Base-by-base conservation (phyloP, 2,113 vertebrate genomes). In the Eptatretus burgeri region DNA sequence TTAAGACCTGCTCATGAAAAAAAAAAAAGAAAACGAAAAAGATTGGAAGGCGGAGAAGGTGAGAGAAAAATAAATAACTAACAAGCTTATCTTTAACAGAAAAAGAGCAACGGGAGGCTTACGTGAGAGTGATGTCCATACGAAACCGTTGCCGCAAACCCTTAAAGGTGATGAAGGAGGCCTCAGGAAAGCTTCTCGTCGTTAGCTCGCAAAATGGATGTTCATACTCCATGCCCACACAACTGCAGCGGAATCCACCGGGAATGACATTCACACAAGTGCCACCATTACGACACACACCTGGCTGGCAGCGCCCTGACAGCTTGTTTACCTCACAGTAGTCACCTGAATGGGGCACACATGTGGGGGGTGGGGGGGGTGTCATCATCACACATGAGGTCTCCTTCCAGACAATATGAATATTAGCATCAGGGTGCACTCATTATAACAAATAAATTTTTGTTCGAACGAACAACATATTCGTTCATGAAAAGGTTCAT, bases 121-220 rank as follows among this genome's bases (percentile, higher is more conserved):
- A 95, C 88, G 79, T 80, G 69, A 95, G 85, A 13, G 81, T 74
- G 13, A 93, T 73, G 51, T 83, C 84, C 76, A 95, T 93, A 76
- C 91, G 88, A 72, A 95, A 93, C 62, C 88, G 82, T 73, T 91
- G 88, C 19, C 81, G 81, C 49, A 93, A 81, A 17, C 88, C 88
- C 10, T 76, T 83, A 72, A 93, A 91, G 69, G 88, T 93, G 74
- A 95, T 64, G 73, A 95, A 93, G 71, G 85, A 83, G 51, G 69
- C 75, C 0, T 79, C 77, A 0, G 85, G 82, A 70, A 95, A 95
- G 75, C 83, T 84, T 63, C 87, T 80, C 0, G 83, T 84, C 72
- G 78, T 86, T 80, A 89, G 82, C 73, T 79, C 73, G 56, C 88
- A 93, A 76, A 78, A 89, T 1, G 88, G 87, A 50, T 80, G 83